A percentile compares a stretch with the other conserved stretches of the same genome.
phyloP scores from a whole-genome alignment of 2,113 vertebrate genomes.

The Tylochromis polylepis region DNA sequence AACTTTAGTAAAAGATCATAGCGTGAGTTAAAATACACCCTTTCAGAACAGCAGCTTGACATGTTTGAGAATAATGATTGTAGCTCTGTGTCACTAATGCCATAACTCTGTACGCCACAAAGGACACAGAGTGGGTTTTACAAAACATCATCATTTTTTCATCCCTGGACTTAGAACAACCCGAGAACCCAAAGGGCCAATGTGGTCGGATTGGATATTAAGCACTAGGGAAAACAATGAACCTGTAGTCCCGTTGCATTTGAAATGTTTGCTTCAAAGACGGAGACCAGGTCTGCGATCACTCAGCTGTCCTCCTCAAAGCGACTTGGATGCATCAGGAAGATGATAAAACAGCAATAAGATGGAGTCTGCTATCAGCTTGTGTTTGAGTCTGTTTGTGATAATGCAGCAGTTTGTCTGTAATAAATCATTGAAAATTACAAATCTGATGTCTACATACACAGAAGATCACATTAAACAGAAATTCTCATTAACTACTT shows the following conservation, averaged over 20 bases:
- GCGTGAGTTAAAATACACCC: not conserved
- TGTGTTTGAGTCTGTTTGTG: not conserved
- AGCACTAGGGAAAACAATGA: not conserved
- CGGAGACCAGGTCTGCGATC: not conserved
- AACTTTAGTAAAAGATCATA: not conserved
- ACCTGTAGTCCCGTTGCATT: not conserved
- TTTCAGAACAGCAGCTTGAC: not conserved
- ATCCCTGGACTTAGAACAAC: not conserved
- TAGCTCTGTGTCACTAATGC: not conserved
- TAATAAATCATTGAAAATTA: not conserved
- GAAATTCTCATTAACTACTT: not conserved
- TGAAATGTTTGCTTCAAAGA: not conserved
- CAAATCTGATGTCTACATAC: not conserved
- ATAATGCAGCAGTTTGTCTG: not conserved
- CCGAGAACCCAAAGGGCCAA: not conserved
- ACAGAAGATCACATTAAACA: not conserved
- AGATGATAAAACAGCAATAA: not conserved
- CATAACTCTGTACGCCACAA: not conserved
- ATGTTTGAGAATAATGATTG: not conserved
- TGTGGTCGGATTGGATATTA: not conserved
- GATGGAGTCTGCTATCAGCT: not conserved
- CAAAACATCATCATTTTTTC: not conserved
- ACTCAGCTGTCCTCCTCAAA: not conserved
- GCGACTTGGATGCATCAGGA: not conserved
- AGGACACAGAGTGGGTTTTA: not conserved